Evolutionary conservation across 2,888 invertebrate genomes (phyloP), one percentile per base, ranked within the genome.

Genomic region (Abrostola tripartita): DNA sequence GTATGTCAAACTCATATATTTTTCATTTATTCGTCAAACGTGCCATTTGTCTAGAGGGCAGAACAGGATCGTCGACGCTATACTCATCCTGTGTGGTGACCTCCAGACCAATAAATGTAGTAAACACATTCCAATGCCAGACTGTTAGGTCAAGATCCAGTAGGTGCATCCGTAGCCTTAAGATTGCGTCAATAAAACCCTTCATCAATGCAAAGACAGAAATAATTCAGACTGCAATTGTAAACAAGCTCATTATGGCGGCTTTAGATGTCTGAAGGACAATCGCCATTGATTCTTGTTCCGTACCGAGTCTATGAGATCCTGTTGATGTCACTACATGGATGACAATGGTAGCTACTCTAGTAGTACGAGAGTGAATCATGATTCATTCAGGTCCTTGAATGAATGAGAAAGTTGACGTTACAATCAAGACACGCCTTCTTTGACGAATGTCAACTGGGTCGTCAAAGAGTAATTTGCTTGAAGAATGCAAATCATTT

Each of bases 321-420:
- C 59, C 40, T 74, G 36, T 63, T 71, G 35, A 54, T 51, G 38
- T 50, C 41, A 24, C 47, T 50, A 44, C 57, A 60, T 60, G 11
- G 12, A 41, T 58, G 75, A 74, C 63, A 74, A 64, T 69, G 51
- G 37, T 12, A n/a, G n/a, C n/a, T n/a, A n/a, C n/a, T n/a, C n/a
- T n/a, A n/a, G n/a, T n/a, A 74, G 5, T n/a, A 37, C 36, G 36
- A 47, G 60, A 41, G 55, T 71, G 73, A 76, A 55, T 76, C 72
- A 61, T 63, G 35, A 67, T 67, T 71, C 54, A 63, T 67, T 51
- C 9, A 52, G 14, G 42, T 70, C 56, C 65, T 65, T 44, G 10
- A 69, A 71, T 52, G 56, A 9, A 24, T 47, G 44, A 9, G 41
- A 2, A 37, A 10, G 44, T 42, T 41, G n/a, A 37, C 37, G 53